Conservation (phyloP, 2,888 invertebrate species). For the Platypus cylindrus region DNA sequence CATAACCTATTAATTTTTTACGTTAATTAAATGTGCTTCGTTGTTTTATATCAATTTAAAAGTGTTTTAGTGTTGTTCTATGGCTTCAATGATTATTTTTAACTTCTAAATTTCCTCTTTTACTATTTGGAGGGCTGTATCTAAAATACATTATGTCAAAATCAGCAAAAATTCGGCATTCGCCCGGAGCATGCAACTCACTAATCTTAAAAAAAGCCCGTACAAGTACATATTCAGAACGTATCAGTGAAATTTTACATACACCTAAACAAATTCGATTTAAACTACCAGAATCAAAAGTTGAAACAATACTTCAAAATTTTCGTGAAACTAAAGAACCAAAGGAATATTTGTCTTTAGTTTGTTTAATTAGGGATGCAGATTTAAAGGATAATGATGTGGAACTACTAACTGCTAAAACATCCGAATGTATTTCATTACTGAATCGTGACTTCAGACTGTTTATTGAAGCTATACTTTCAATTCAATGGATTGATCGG, state of each 20-base stretch:
- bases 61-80: no score
- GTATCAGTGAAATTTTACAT: constrained; percentile 17
- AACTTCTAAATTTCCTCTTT: no score
- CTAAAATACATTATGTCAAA: constrained; percentile 7
- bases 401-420: constrained; percentile 40
- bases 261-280: constrained; percentile 32
- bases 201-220: constrained; percentile 26
- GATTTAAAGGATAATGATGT: constrained; percentile 45
- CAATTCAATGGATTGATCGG: constrained; percentile 45
- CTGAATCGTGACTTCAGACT: constrained; percentile 43
- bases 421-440: constrained; percentile 44
- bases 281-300: constrained; percentile 35
- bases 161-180: constrained; percentile 7
- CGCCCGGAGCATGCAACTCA: constrained; percentile 15
- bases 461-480: constrained; percentile 47
- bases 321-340: constrained; percentile 32
- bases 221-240: constrained; percentile 17
- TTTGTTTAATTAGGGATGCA: constrained; percentile 39
- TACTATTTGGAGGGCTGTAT: no score
- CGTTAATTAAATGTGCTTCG: no score
- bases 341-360: constrained; percentile 39
- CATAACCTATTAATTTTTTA: no score
- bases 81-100: no score
- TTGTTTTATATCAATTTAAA: no score
- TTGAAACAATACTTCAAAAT: constrained; percentile 36